phyloP scores from a whole-genome alignment of 1,140 invertebrate genomes.

The Nasonia longicornis region DNA sequence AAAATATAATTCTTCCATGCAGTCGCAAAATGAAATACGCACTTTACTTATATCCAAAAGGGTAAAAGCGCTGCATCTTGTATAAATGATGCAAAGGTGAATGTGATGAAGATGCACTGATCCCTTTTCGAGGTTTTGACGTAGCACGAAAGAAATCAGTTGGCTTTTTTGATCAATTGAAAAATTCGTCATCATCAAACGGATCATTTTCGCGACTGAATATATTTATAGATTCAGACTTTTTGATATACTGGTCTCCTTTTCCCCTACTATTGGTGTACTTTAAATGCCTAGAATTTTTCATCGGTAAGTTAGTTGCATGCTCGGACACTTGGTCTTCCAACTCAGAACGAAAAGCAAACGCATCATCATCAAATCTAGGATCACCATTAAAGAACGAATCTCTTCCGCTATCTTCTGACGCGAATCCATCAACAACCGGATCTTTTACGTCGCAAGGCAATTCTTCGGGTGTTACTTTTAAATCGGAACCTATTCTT shows the following conservation, averaged over 20 bases:
- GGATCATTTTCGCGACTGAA: constrained; percentile 85
- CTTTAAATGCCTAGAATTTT: constrained; percentile 64
- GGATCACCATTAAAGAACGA: constrained; percentile 64
- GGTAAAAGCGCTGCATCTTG: constrained; percentile 29
- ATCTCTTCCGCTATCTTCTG: constrained; percentile 58
- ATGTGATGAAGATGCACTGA: constrained; percentile 37
- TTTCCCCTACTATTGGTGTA: constrained; percentile 58
- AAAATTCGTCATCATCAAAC: constrained; percentile 89
- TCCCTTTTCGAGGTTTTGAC: constrained; percentile 32
- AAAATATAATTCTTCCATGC: constrained; percentile 53
- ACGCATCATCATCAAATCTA: constrained; percentile 64
- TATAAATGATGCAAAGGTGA: constrained; percentile 26
- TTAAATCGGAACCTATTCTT: constrained; percentile 58
- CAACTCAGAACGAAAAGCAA: constrained; percentile 64
- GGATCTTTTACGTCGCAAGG: constrained; percentile 54
- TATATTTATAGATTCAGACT: constrained; percentile 89
- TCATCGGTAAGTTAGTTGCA: constrained; percentile 59
- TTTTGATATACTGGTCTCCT: constrained; percentile 75
- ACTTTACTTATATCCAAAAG: constrained; percentile 27
- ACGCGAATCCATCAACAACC: constrained; percentile 50
- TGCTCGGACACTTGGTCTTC: constrained; percentile 63
- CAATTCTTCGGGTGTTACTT: constrained; percentile 62
- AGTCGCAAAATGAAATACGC: constrained; percentile 45
- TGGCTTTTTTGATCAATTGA: constrained; percentile 68
- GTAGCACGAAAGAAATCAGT: constrained; percentile 42